Evolutionary conservation across 2,888 invertebrate genomes (phyloP), one percentile per base, ranked within the genome.

Genomic region (Phania funesta): DNA sequence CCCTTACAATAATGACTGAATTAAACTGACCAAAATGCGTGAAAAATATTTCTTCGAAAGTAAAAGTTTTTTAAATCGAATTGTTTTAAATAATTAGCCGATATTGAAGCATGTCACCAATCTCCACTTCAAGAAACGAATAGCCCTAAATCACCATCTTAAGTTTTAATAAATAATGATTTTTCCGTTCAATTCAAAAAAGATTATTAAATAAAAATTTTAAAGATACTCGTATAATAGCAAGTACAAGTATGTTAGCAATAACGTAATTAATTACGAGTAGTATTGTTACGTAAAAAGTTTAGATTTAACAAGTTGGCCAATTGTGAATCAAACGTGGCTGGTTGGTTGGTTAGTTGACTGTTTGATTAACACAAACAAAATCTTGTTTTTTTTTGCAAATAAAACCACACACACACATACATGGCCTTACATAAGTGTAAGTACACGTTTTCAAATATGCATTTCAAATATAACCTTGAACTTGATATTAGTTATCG

Each of bases 401-500:
- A 41, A 35, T 1, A 32, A 22, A 26, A 8, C 8, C 22, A 38
- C 24, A 38, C 22, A 44, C 35, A 65, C 20, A 52, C 20, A 41
- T 20, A 7, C 2, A 32, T 48, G 13, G 32, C 26, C 26, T 32
- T 44, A 32, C 65, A 48, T 50, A 22, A 65, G 74, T 73, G 60
- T 64, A 65, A 73, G 60, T 56, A 56, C 83, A 80, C 80, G 80
- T 75, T 83, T 83, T 74, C 56, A 75, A 82, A 79, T 79, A 60
- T 82, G 79, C 82, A 82, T 82, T 82, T 82, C 65, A 70, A 74
- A 79, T 75, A 52, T 58, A 74, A 82, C 82, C 82, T 82, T 82
- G 82, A 82, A 82, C 82, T 82, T 82, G 82, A 74, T 82, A 82
- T 79, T 75, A 82, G 82, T 82, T 82, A 82, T 79, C 60, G 70